A percentile compares a stretch with the other conserved stretches of the same genome.
phyloP scores from a whole-genome alignment of 1,140 invertebrate species.

The Sweltsa coloradensis region DNA sequence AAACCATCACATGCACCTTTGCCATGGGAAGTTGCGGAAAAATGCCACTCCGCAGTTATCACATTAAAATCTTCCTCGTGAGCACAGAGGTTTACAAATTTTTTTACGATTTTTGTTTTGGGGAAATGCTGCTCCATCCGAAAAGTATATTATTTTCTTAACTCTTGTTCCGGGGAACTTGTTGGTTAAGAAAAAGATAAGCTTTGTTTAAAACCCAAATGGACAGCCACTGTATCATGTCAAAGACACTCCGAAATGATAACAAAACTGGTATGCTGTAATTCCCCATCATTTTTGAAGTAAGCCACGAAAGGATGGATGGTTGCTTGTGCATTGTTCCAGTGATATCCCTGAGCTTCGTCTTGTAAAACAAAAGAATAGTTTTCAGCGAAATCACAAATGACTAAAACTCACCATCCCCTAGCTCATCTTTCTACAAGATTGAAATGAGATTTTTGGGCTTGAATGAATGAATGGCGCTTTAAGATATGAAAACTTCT shows the following conservation, averaged over 20 bases:
- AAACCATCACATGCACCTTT: conserved; percentile 22
- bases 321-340: conserved; percentile 18
- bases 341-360: conserved; percentile 18
- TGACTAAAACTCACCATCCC: conserved; percentile 1
- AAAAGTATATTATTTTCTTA: conserved; percentile 4
- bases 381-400: conserved; percentile 22
- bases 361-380: conserved; percentile 20
- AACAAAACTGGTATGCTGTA: background rate
- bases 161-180: conserved; percentile 9
- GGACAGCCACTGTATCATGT: conserved; percentile 18
- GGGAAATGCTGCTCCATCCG: conserved; percentile 1
- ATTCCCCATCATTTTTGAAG: conserved; percentile 2
- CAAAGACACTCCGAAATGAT: conserved; percentile 18
- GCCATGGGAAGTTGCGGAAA: conserved; percentile 23
- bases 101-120: conserved; percentile 25
- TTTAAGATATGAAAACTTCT: background rate
- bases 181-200: conserved; percentile 15
- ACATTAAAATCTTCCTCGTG: conserved; percentile 21
- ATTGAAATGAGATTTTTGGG: background rate
- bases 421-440: background rate
- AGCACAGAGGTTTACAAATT: conserved; percentile 21
- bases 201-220: conserved; percentile 15
- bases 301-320: conserved; percentile 18
- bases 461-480: background rate
- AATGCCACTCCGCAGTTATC: conserved; percentile 24